A percentile compares a stretch with the other conserved stretches of the same genome.
These are phyloP conservation scores for Drosophila acutilabella DNA, from an alignment of 2,888 invertebrate genomes.

Conservation along the genomic window DNA sequence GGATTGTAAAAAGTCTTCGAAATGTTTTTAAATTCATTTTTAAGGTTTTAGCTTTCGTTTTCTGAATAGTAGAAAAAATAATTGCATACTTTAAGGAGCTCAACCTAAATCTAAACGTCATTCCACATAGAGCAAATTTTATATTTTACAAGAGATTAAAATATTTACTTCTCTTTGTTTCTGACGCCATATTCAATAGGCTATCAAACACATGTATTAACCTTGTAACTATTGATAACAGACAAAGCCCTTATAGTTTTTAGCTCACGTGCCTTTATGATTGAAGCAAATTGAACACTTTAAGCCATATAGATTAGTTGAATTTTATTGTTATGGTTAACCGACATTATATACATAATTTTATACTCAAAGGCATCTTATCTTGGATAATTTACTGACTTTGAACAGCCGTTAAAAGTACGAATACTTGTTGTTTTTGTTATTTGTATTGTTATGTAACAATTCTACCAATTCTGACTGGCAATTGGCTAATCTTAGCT, in stretches of 20 bases:
- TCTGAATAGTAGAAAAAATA: too few relatives aligned
- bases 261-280: not conserved
- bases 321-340: constrained; percentile 38
- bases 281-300: constrained; percentile 1
- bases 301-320: constrained; percentile 36
- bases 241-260: not conserved
- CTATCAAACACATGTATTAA: too few relatives aligned
- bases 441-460: not conserved
- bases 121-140: too few relatives aligned
- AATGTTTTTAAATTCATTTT: too few relatives aligned
- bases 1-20: too few relatives aligned
- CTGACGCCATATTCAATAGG: too few relatives aligned
- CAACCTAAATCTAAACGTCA: too few relatives aligned
- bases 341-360: constrained; percentile 11
- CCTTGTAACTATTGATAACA: too few relatives aligned
- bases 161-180: too few relatives aligned
- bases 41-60: too few relatives aligned
- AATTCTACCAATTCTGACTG: constrained; percentile 4
- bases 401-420: constrained; percentile 27
- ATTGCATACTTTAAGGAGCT: too few relatives aligned
- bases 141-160: too few relatives aligned
- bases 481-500: constrained; percentile 10
- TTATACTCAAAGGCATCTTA: constrained; percentile 34
- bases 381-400: constrained; percentile 47
- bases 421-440: constrained; percentile 30